phyloP scores from a whole-genome alignment of 2,113 vertebrate genomes.

The Grammomys surdaster region DNA sequence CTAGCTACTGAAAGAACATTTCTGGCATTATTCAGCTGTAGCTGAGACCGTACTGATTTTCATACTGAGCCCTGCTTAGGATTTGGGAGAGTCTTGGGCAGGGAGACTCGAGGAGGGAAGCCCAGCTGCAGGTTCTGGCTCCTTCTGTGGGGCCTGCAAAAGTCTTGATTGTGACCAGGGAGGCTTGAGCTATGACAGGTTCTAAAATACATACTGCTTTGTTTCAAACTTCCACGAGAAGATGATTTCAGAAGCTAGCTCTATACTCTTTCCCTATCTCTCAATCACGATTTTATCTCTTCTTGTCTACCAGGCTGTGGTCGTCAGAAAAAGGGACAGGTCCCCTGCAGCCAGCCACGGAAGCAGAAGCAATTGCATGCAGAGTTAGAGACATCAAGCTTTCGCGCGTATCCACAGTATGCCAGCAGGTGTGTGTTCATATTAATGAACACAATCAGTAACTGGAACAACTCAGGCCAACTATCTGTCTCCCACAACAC shows the following conservation, averaged over 20 bases:
- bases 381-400: not conserved
- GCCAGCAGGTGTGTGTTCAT: not conserved
- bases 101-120: not conserved
- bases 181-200: not conserved
- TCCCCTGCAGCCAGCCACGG: not conserved
- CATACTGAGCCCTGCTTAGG: not conserved
- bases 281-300: not conserved
- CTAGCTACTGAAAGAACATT: not conserved
- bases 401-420: not conserved
- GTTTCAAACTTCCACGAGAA: not conserved
- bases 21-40: slow-evolving; percentile 16
- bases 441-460: not conserved
- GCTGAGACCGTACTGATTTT: slow-evolving; percentile 4
- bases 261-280: not conserved
- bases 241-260: not conserved
- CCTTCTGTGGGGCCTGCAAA: not conserved
- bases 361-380: not conserved
- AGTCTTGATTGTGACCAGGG: not conserved
- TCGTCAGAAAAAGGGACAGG: not conserved
- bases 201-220: slow-evolving; percentile 4
- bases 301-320: not conserved
- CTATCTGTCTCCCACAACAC: not conserved
- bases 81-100: not conserved
- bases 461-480: not conserved
- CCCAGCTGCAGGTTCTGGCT: not conserved